Percentiles rank a stretch among this genome's conserved stretches.
Evolutionary conservation across 2,888 invertebrate genomes (phyloP).

Genomic region (Troides helena): DNA sequence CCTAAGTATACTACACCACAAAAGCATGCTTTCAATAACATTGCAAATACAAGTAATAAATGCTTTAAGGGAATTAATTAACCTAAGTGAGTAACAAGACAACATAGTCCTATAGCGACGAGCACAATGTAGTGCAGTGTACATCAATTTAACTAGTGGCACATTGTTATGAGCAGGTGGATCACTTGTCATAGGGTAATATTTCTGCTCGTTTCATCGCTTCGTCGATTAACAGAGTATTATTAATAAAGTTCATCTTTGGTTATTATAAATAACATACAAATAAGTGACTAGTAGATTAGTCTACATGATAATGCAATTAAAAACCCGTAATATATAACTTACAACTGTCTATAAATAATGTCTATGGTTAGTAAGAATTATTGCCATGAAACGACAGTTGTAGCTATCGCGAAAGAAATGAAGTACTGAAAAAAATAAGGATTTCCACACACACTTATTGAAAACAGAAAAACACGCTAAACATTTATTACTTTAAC

Average conservation of each 20-base stretch:
- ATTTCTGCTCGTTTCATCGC: no score
- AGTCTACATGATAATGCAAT: slow-evolving; percentile 54
- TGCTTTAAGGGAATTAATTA: slow-evolving; percentile 35
- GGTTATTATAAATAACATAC: slow-evolving; percentile 22
- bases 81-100: no score
- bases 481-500: slow-evolving; percentile 37
- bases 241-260: slow-evolving; percentile 24
- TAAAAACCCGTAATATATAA: slow-evolving; percentile 35
- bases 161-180: no score
- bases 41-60: slow-evolving; percentile 29
- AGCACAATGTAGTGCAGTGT: no score
- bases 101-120: no score
- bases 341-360: slow-evolving; percentile 52
- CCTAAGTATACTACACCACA: slow-evolving; percentile 34
- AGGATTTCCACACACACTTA: slow-evolving; percentile 30
- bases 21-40: slow-evolving; percentile 33
- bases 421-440: slow-evolving; percentile 26
- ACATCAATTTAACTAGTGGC: no score
- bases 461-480: slow-evolving; percentile 8
- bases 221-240: no score
- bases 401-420: slow-evolving; percentile 28
- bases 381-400: slow-evolving; percentile 43
- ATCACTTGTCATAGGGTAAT: no score
- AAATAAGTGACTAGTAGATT: slow-evolving; percentile 41
- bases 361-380: slow-evolving; percentile 32